phyloP scores from a whole-genome alignment of 2,888 invertebrate genomes.

The Meliscaeva auricollis region DNA sequence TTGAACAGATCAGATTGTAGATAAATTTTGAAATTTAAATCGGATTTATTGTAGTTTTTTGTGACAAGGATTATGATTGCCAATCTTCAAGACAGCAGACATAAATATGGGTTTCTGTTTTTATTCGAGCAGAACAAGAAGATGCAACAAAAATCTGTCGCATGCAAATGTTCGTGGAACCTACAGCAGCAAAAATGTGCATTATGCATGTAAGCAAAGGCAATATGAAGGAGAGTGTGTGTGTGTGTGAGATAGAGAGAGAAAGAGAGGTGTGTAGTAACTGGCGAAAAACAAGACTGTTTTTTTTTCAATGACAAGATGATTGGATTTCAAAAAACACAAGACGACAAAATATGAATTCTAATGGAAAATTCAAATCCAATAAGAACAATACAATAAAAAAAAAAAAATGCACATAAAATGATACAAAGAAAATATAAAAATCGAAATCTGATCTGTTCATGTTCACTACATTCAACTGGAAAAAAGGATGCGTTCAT shows the following conservation, averaged over 20 bases:
- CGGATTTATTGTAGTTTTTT: constrained; percentile 64
- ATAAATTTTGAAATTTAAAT: constrained; percentile 36
- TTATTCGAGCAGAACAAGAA: constrained; percentile 7
- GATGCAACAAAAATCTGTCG: constrained; percentile 9
- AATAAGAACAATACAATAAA: constrained; percentile 30
- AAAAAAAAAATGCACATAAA: no score
- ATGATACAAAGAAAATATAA: no score
- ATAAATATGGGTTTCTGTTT: constrained; percentile 8
- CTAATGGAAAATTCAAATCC: constrained; percentile 50
- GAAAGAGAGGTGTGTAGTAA: constrained; percentile 66
- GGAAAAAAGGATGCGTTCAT: constrained; percentile 16
- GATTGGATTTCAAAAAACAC: constrained; percentile 62
- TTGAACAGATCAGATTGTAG: constrained; percentile 73
- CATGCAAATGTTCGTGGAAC: not conserved
- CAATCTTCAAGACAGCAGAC: constrained; percentile 20
- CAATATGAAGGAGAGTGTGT: constrained; percentile 59
- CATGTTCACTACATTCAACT: constrained; percentile 65
- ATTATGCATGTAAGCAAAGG: constrained; percentile 26
- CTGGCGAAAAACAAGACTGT: constrained; percentile 30
- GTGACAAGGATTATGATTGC: constrained; percentile 61
- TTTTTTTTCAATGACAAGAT: constrained; percentile 19
- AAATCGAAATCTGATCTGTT: constrained; percentile 71
- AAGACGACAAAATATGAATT: constrained; percentile 60
- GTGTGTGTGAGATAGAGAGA: constrained; percentile 6
- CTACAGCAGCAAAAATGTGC: constrained; percentile 31